These are phyloP conservation scores for Habroteleia sp. DNA, from an alignment of 2,888 invertebrate genomes.

Conservation along the genomic window DNA sequence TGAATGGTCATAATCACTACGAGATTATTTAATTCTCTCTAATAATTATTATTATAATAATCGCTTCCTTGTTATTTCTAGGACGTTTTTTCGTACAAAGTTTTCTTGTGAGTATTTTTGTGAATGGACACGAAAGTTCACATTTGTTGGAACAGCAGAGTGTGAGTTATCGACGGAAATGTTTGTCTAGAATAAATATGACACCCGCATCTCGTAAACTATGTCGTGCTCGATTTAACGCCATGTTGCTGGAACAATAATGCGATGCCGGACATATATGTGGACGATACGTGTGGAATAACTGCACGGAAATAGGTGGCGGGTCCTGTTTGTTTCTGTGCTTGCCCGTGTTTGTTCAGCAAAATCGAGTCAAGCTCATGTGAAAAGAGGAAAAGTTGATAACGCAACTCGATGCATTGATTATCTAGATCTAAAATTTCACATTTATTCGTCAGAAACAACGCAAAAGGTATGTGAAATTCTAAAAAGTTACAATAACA, in stretches of 20 bases:
- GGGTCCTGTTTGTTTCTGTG: conserved; percentile 14
- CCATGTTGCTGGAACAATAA: conserved; percentile 48
- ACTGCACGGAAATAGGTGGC: conserved; percentile 53
- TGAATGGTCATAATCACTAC: too few species aligned
- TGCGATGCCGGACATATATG: conserved; percentile 42
- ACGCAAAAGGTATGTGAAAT: not conserved
- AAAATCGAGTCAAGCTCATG: conserved; percentile 12
- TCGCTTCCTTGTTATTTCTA: too few species aligned
- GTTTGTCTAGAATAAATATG: conserved; percentile 42
- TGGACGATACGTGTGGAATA: conserved; percentile 35
- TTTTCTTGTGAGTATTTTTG: conserved; percentile 8
- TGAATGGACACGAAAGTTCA: conserved; percentile 18
- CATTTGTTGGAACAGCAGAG: conserved; percentile 18
- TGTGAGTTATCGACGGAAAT: conserved; percentile 47
- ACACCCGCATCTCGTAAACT: conserved; percentile 52
- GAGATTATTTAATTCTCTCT: too few species aligned
- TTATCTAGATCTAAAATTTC: conserved; percentile 9
- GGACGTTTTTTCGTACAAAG: too few species aligned
- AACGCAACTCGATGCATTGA: conserved; percentile 15
- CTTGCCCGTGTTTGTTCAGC: conserved; percentile 41
- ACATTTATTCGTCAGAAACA: conserved; percentile 24
- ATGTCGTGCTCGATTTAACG: conserved; percentile 54
- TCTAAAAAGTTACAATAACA: too few species aligned
- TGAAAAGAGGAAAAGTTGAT: conserved; percentile 35
- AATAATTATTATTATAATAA: too few species aligned